Evolutionary conservation across 2,113 vertebrate species (phyloP), one percentile per base, ranked within the genome.

Genomic region (Thalassarche chlororhynchos): DNA sequence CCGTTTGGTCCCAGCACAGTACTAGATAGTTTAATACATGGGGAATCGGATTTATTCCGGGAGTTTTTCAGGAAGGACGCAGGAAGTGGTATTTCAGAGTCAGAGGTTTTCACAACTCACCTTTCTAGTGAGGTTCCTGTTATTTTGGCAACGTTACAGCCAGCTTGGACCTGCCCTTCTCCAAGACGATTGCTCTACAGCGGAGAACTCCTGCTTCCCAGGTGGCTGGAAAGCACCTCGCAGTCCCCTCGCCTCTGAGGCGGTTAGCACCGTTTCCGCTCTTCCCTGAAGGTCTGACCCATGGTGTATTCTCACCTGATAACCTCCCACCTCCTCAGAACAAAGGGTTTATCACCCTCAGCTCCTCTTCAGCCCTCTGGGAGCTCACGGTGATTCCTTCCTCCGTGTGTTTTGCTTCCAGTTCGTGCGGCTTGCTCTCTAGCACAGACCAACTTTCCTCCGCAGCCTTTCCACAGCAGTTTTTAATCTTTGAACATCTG

Each of bases 21-120:
- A 40, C 32, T 1, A 10, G 29, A 11, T 6, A 2, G 16, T 32
- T 40, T 17, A 31, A 38, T 6, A 12, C 26, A 14, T 0, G 5
- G 10, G 16, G 25, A 71, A n/a, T 28, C 0, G 2, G 31, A 9
- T 7, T 38, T 36, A 34, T n/a, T 51, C 68, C 19, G 2, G 34
- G 51, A 40, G 6, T 36, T 84, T 87, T 60, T 32, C 81, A 51
- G 44, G 66, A n/a, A 31, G 12, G 58, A 46, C 3, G 9, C 47
- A 46, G 64, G 28, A n/a, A 66, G 17, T 1, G 1, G 23, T 16
- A 17, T 38, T 42, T 15, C n/a, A 49, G 52, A 69, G 36, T 4
- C 11, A 6, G 36, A 49, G 14, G 44, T 28, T 8, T 70, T 36
- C 8, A 21, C 64, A 32, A 11, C 21, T 66, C 81, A 19, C 40